Percentiles rank a stretch among this genome's conserved stretches.
Evolutionary conservation across 2,113 vertebrate genomes (phyloP).

Genomic region (Microcebus tavaratra): DNA sequence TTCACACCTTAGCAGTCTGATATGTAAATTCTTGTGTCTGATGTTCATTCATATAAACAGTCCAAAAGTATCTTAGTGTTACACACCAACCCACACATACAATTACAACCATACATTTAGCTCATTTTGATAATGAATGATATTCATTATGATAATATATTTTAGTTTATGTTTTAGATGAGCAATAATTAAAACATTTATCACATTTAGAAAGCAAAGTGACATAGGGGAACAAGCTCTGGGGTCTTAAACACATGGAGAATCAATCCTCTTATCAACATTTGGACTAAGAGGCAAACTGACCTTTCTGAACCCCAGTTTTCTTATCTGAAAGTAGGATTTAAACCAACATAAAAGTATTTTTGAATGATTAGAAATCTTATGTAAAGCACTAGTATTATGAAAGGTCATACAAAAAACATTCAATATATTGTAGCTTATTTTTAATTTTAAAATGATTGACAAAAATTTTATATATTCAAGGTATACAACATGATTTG

Average conservation of each 20-base stretch:
- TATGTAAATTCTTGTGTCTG: constrained; percentile 78
- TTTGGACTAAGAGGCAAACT: not conserved
- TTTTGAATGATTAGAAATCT: not conserved
- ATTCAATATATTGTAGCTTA: not conserved
- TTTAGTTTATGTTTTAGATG: not conserved
- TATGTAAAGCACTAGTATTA: not conserved
- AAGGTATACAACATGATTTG: not conserved
- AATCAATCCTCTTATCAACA: not conserved
- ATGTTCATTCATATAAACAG: constrained; percentile 70
- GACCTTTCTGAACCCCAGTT: not conserved
- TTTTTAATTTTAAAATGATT: not conserved
- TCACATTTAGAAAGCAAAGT: not conserved
- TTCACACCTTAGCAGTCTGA: constrained; percentile 71
- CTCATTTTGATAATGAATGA: not conserved
- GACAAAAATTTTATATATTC: not conserved
- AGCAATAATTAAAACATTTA: not conserved
- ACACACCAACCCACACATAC: not conserved
- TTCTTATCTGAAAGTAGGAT: not conserved
- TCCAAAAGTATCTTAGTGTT: constrained; percentile 61
- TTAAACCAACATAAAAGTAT: not conserved
- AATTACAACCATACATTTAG: not conserved
- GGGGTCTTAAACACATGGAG: not conserved
- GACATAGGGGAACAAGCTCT: not conserved
- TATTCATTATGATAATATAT: not conserved
- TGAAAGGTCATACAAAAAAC: not conserved